phyloP scores from a whole-genome alignment of 2,797 vertebrate genomes.

The Pseudopleuronectes americanus region DNA sequence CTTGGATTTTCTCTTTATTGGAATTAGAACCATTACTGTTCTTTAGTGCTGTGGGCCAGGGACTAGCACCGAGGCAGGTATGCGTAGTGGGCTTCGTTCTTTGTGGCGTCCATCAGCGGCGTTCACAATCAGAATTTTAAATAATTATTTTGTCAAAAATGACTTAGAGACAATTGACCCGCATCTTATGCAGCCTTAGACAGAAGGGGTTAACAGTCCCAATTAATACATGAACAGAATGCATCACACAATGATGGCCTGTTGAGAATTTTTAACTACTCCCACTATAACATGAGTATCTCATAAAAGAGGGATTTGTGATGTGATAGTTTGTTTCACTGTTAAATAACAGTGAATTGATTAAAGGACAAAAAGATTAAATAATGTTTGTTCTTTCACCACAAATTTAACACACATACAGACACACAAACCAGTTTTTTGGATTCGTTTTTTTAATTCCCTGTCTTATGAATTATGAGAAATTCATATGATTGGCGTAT shows the following conservation, averaged over 20 bases:
- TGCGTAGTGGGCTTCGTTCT: conserved; percentile 46
- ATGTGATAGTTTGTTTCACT: not conserved
- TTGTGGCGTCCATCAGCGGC: conserved; percentile 72
- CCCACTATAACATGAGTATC: conserved; percentile 15
- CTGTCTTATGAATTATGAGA: too few relatives aligned
- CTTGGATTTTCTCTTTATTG: conserved; percentile 86
- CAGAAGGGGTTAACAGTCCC: conserved; percentile 52
- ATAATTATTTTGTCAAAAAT: conserved; percentile 75
- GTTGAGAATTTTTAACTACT: conserved; percentile 41
- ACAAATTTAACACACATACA: not conserved
- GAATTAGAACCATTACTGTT: conserved; percentile 83
- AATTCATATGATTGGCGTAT: too few relatives aligned
- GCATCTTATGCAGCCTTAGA: conserved; percentile 42
- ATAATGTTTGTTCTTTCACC: not conserved
- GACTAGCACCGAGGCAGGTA: conserved; percentile 44
- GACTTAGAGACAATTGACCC: conserved; percentile 60
- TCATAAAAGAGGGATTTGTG: conserved; percentile 1
- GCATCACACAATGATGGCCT: conserved; percentile 26
- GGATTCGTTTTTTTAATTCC: too few relatives aligned
- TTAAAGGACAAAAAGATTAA: not conserved
- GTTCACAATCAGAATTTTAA: conserved; percentile 65
- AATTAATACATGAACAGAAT: conserved; percentile 61
- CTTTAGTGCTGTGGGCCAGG: conserved; percentile 77
- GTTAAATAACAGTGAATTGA: not conserved
- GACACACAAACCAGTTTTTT: too few relatives aligned